Base-by-base conservation (phyloP, 1,140 invertebrate species). In the Drosophila virilis region DNA sequence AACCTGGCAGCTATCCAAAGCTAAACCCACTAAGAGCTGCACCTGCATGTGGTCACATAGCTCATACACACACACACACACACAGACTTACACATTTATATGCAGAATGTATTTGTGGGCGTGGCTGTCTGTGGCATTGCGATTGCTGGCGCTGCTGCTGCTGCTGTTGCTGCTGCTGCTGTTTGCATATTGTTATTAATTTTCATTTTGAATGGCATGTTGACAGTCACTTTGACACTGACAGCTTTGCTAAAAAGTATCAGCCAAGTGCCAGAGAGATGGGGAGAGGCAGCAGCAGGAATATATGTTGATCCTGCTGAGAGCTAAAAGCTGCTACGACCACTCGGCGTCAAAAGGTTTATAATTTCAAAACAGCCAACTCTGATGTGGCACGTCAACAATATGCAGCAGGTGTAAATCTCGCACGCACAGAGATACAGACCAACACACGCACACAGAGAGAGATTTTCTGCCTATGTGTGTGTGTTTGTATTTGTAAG, bases 161-260 rank as follows among this genome's bases (percentile, higher is more conserved):
- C 38, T 70, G 50, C 57, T 69, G 64, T 33, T 70, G 50, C 37
- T 70, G 66, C 46, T 77, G 52, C 52, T 80, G 78, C 71, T 76
- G 79, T 80, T 80, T 82, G 74, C 74, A 80, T 82, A 72, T 79
- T 82, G 80, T 82, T 82, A 80, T 82, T 82, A 82, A 82, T 82
- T 83, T 83, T 78, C 80, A 83, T 80, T 83, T 83, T 83, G 80
- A 83, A 80, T 78, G 78, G 79, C 80, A 80, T 83, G 78, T 83
- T 83, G 80, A 83, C 80, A 83, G 80, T 78, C 71, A 74, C 74
- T 83, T 83, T 83, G 80, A 83, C 80, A 83, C 67, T 83, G 80
- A 83, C 80, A 80, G 78, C 80, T 83, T 78, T 74, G 75, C 71
- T 80, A 78, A 78, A 80, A 78, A 78, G 75, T 75, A 69, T 43